Percentiles rank a stretch among this genome's conserved stretches.
phyloP scores from a whole-genome alignment of 2,797 vertebrate genomes.

The Microctenopoma stevenorrisi region DNA sequence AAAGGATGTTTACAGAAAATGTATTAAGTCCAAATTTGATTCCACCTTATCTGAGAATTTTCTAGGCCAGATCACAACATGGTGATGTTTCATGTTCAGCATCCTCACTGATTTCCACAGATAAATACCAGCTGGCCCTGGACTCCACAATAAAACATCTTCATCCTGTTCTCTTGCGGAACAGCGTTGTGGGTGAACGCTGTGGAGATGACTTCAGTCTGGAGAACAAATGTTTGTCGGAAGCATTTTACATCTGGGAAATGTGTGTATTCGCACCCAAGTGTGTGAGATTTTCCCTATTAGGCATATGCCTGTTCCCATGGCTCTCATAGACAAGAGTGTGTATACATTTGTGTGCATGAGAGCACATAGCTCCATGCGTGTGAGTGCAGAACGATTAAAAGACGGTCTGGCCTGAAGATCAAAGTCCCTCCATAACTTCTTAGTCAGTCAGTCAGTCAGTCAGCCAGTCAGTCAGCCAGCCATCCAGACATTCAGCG shows the following conservation, averaged over 20 bases:
- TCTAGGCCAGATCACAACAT: constrained; percentile 35
- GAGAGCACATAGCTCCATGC: constrained; percentile 58
- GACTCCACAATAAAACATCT: constrained; percentile 51
- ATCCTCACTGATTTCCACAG: constrained; percentile 33
- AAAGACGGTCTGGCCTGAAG: constrained; percentile 65
- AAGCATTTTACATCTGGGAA: constrained; percentile 57
- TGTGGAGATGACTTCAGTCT: constrained; percentile 28
- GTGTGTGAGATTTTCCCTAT: constrained; percentile 5
- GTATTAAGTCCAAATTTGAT: constrained; percentile 48
- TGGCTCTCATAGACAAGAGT: constrained; percentile 26
- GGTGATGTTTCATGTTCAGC: constrained; percentile 43
- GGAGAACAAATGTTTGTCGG: constrained; percentile 27
- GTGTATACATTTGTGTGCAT: constrained; percentile 46
- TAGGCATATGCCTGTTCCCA: constrained; percentile 15
- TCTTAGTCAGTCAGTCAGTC: constrained; percentile 44
- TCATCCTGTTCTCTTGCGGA: constrained; percentile 29
- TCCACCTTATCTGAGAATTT: constrained; percentile 40
- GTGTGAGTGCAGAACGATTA: constrained; percentile 65
- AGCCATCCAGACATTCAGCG: constrained; percentile 2
- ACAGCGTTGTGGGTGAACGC: constrained; percentile 7
- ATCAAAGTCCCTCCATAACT: constrained; percentile 75
- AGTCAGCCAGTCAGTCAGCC: constrained; percentile 30
- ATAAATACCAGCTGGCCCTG: constrained; percentile 51
- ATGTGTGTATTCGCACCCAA: neutral
- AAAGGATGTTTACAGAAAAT: constrained; percentile 24